Percentiles rank a stretch among this genome's conserved stretches.
Conservation (phyloP, 2,113 vertebrate genomes). For the Catharus minimus region DNA sequence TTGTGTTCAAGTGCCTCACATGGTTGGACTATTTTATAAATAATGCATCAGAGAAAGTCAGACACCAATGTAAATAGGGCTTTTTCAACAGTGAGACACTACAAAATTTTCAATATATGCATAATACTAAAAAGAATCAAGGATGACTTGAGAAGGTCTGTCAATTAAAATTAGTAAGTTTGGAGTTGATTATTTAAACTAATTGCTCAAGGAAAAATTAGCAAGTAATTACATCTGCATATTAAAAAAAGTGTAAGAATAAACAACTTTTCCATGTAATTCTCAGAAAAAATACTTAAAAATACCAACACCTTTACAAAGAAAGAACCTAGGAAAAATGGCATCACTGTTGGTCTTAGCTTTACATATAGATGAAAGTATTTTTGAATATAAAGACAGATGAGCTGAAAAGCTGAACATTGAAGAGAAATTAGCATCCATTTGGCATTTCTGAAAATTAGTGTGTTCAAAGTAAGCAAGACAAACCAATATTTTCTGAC, state of each 20-base stretch:
- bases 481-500: background rate
- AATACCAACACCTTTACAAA: background rate
- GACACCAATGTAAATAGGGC: constrained; percentile 38
- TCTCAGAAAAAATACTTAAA: background rate
- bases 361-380: background rate
- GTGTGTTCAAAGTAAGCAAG: background rate
- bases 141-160: background rate
- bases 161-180: background rate
- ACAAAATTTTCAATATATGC: constrained; percentile 53
- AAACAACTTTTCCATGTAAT: background rate
- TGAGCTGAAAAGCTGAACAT: background rate
- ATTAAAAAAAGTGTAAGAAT: background rate
- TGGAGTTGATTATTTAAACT: background rate
- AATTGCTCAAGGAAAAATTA: background rate
- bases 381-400: background rate
- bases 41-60: constrained; percentile 65
- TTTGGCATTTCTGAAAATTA: background rate
- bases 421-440: background rate
- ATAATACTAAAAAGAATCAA: constrained; percentile 62
- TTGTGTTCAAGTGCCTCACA: constrained; percentile 55
- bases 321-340: background rate
- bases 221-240: background rate
- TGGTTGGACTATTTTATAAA: constrained; percentile 65
- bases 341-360: background rate
- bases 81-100: constrained; percentile 42